These are phyloP conservation scores for Nycticorax nycticorax DNA, from an alignment of 2,113 vertebrate genomes.

Conservation along the genomic window DNA sequence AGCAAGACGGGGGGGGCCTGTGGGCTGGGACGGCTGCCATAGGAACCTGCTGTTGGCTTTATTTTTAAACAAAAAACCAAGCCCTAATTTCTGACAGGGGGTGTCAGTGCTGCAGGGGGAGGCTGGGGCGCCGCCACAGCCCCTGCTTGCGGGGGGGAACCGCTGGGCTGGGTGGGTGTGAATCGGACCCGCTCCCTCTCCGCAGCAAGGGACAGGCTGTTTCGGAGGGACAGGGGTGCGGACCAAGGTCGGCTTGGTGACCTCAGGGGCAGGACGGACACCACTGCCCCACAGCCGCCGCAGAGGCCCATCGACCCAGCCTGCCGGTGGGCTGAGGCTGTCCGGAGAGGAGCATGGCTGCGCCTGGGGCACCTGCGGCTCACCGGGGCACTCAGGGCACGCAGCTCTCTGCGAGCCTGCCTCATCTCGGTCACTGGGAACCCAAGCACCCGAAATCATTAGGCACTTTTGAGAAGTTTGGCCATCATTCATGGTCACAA, in stretches of 20 bases:
- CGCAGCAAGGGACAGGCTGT: accelerated
- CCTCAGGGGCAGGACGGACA: not conserved
- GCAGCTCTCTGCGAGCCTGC: not conserved
- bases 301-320: not conserved
- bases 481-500: not conserved
- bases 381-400: accelerated
- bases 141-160: accelerated
- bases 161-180: accelerated
- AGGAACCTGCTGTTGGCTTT: not conserved
- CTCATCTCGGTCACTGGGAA: not conserved
- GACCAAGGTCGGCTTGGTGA: not conserved
- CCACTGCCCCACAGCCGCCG: not conserved
- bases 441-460: not conserved
- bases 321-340: accelerated
- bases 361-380: accelerated
- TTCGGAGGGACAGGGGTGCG: not conserved
- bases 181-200: accelerated
- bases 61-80: not conserved
- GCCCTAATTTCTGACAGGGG: not conserved
- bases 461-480: not conserved
- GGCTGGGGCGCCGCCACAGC: accelerated
- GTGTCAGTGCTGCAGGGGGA: not conserved
- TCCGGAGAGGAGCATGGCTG: not conserved
- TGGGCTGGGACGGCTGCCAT: not conserved
- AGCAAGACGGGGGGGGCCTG: not conserved